Percentiles rank a stretch among this genome's conserved stretches.
Evolutionary conservation across 2,888 invertebrate genomes (phyloP).

Genomic region (Phytoseiulus persimilis): DNA sequence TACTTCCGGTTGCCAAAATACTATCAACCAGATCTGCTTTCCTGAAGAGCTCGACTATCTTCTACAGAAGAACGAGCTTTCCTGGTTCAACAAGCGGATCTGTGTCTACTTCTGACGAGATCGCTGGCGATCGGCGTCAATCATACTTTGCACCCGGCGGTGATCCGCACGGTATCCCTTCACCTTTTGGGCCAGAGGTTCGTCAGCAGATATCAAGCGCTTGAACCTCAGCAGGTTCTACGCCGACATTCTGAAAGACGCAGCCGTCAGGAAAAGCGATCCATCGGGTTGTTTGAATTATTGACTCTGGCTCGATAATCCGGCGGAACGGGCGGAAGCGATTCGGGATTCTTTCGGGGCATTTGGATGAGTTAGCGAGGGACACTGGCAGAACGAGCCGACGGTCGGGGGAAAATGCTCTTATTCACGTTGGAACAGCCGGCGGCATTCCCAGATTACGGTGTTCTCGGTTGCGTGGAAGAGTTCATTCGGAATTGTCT

Average conservation of each 20-base stretch:
- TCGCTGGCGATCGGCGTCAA: neutral
- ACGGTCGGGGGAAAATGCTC: too few relatives aligned
- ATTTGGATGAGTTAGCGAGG: too few relatives aligned
- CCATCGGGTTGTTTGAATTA: neutral
- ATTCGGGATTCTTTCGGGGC: too few relatives aligned
- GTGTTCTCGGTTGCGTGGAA: neutral
- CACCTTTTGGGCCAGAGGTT: slow-evolving; percentile 5
- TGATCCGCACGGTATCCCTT: neutral
- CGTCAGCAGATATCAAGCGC: neutral
- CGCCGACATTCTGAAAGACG: neutral
- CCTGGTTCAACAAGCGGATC: too few relatives aligned
- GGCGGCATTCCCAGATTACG: neutral
- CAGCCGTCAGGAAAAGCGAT: neutral
- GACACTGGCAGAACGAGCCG: too few relatives aligned
- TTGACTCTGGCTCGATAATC: neutral
- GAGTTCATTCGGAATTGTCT: neutral
- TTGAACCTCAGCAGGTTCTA: neutral
- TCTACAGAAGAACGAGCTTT: too few relatives aligned
- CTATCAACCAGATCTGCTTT: too few relatives aligned
- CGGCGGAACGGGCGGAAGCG: neutral
- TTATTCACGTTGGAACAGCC: neutral
- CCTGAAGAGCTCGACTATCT: too few relatives aligned
- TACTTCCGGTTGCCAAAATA: too few relatives aligned
- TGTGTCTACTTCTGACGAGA: neutral
- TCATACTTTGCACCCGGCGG: neutral